phyloP scores from a whole-genome alignment of 2,888 invertebrate species.

The Mythimna vitellina region DNA sequence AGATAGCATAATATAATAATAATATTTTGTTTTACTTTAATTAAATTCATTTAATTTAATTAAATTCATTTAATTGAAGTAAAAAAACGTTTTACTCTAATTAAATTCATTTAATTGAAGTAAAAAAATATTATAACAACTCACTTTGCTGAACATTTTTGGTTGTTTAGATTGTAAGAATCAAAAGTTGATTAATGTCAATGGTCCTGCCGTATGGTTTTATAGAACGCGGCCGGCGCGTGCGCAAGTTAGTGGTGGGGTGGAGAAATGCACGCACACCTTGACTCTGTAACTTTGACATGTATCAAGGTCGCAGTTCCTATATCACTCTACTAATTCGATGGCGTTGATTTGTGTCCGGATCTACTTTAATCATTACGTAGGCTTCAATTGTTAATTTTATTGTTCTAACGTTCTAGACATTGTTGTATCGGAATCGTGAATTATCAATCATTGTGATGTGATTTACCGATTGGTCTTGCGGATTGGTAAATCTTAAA shows the following conservation, averaged over 20 bases:
- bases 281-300: slow-evolving; percentile 81
- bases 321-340: slow-evolving; percentile 47
- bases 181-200: slow-evolving; percentile 80
- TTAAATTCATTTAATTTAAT: no score
- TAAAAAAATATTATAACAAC: slow-evolving; percentile 58
- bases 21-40: no score
- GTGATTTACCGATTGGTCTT: slow-evolving; percentile 46
- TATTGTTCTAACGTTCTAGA: slow-evolving; percentile 20
- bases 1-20: no score
- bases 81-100: no score
- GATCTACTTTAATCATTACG: slow-evolving; percentile 59
- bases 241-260: slow-evolving; percentile 74
- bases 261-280: slow-evolving; percentile 78
- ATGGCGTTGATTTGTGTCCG: slow-evolving; percentile 61
- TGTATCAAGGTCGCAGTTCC: slow-evolving; percentile 72
- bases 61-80: no score
- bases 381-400: slow-evolving; percentile 55
- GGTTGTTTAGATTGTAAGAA: slow-evolving; percentile 74
- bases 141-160: slow-evolving; percentile 85
- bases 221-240: slow-evolving; percentile 75
- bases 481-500: slow-evolving; percentile 32
- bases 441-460: slow-evolving; percentile 41
- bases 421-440: slow-evolving; percentile 45
- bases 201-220: slow-evolving; percentile 75
- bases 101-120: background rate